Percentiles rank a stretch among this genome's conserved stretches.
These are phyloP conservation scores for Willowsia nigromaculata DNA, from an alignment of 2,888 invertebrate genomes.

Conservation along the genomic window DNA sequence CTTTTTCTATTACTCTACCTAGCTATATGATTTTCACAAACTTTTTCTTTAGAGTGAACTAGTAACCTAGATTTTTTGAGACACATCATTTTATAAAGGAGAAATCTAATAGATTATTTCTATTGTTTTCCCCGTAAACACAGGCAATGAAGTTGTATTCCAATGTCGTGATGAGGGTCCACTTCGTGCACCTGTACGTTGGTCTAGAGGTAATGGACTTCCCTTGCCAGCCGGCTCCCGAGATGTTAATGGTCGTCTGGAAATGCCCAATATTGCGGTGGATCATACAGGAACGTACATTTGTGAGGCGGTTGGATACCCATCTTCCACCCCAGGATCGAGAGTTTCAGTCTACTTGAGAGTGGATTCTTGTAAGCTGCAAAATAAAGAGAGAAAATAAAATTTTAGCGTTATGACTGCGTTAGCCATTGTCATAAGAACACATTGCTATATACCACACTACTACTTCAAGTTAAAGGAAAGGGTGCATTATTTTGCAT, in stretches of 20 bases:
- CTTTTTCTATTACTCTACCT: background rate
- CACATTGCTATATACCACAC: background rate
- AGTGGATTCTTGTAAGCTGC: constrained; percentile 89
- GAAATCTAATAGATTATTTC: background rate
- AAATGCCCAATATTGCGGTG: constrained; percentile 90
- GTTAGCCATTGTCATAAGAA: background rate
- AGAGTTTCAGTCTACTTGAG: constrained; percentile 86
- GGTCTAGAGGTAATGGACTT: constrained; percentile 86
- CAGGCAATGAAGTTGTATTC: constrained; percentile 95
- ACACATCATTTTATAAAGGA: background rate
- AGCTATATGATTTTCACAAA: background rate
- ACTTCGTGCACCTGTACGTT: constrained; percentile 87
- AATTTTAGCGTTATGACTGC: background rate
- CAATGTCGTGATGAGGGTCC: constrained; percentile 95
- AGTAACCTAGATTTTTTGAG: background rate
- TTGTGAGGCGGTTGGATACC: constrained; percentile 88
- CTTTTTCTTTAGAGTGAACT: background rate
- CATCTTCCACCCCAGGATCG: constrained; percentile 84
- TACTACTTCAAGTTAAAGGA: too few relatives aligned
- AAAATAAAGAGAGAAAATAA: too few relatives aligned
- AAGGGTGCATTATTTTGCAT: too few relatives aligned
- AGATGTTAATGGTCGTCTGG: constrained; percentile 89
- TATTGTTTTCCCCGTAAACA: constrained; percentile 3
- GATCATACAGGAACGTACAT: constrained; percentile 87
- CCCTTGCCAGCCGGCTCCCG: constrained; percentile 89